Percentiles rank a stretch among this genome's conserved stretches.
Conservation (phyloP, 2,113 vertebrate species). For the Agelaius phoeniceus region DNA sequence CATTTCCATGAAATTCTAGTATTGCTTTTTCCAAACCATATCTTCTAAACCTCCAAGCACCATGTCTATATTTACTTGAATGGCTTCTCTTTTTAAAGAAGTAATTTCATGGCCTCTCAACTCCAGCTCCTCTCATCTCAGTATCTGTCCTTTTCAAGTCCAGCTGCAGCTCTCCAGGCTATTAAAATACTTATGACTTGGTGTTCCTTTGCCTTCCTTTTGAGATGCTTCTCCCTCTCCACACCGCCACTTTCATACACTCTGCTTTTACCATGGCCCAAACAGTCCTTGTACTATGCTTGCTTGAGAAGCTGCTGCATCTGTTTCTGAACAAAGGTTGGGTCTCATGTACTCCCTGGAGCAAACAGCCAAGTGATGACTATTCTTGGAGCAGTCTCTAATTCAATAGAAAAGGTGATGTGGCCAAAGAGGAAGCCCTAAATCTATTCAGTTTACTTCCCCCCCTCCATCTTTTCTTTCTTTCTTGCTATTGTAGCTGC, state of each 20-base stretch:
- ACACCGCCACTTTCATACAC: neutral
- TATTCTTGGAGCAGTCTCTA: neutral
- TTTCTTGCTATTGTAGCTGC: neutral
- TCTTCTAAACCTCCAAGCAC: neutral
- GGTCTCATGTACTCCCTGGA: neutral
- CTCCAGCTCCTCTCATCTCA: neutral
- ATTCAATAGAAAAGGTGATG: neutral
- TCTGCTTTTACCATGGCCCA: neutral
- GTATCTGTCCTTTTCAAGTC: neutral
- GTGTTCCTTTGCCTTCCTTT: neutral
- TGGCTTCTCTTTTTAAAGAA: neutral
- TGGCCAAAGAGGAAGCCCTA: neutral
- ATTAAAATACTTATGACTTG: neutral
- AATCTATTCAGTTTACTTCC: neutral
- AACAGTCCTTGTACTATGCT: rapidly evolving
- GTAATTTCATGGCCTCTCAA: neutral
- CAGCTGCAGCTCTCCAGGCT: neutral
- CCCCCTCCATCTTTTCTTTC: rapidly evolving
- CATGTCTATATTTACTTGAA: neutral
- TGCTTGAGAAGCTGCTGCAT: neutral
- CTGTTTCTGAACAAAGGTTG: neutral
- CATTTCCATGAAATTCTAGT: neutral
- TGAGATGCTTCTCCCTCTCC: neutral
- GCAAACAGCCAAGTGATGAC: neutral
- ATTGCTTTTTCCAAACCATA: neutral